Conservation (phyloP, 2,888 invertebrate species). For the Adelphocoris suturalis region DNA sequence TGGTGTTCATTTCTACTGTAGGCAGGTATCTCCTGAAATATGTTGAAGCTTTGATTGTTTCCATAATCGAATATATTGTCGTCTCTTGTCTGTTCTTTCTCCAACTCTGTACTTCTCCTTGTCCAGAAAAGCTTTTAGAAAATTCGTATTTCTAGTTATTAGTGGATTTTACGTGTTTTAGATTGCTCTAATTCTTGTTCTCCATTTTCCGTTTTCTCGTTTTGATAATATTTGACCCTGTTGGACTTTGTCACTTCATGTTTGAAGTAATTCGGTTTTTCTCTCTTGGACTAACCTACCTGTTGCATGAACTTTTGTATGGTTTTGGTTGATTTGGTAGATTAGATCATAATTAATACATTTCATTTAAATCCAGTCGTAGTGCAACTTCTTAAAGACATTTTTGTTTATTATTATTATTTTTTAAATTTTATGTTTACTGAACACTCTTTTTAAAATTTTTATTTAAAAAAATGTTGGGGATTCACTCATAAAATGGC, state of each 20-base stretch:
- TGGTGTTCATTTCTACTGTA: not conserved
- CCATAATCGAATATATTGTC: conserved; percentile 22
- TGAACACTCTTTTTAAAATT: too few species aligned
- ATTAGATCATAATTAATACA: not conserved
- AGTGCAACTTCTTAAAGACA: too few species aligned
- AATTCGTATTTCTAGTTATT: not conserved
- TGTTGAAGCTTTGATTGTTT: conserved; percentile 23
- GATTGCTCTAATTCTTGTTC: not conserved
- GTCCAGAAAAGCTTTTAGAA: conserved; percentile 55
- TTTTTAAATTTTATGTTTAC: too few species aligned
- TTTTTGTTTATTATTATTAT: too few species aligned
- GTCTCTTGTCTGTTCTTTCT: conserved; percentile 70
- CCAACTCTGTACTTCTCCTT: conserved; percentile 49
- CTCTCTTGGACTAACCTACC: not conserved
- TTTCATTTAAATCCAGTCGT: too few species aligned
- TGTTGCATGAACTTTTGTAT: not conserved
- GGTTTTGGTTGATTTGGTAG: conserved; percentile 19
- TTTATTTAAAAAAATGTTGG: too few species aligned
- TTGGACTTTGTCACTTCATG: not conserved
- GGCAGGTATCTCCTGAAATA: not conserved
- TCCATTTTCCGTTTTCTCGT: not conserved
- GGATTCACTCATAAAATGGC: too few species aligned
- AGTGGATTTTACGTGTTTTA: not conserved
- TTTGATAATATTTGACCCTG: not conserved
- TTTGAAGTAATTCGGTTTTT: not conserved